Evolutionary conservation across 2,113 vertebrate species (phyloP), one percentile per base, ranked within the genome.

Genomic region (Scomber scombrus): DNA sequence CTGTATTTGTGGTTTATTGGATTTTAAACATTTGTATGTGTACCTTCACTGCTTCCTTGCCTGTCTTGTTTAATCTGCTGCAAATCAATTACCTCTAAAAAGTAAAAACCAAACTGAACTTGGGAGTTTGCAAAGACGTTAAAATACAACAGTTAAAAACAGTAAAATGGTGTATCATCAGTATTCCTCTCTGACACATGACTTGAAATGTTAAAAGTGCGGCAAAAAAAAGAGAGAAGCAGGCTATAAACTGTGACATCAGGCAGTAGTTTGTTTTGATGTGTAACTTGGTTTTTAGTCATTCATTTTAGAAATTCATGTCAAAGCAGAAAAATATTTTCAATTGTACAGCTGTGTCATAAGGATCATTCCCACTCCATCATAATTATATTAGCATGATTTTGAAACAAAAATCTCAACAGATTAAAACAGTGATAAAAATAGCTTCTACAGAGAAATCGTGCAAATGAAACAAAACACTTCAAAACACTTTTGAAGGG

Each of bases 331-430:
- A 69, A 50, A 52, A 68, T 51, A 10, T 8, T 50, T 7, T 54
- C 34, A 40, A 40, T 34, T 15, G 45, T 40, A 51, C 45, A 54
- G 78, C 46, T 34, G 31, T 34, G 31, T 34, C 8, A 8, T 61
- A 72, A 62, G 31, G 45, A 34, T 5, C 55, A 62, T 12, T 75
- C 46, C 16, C 47, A 56, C 31, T 19, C 29, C 45, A 29, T 75
- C 52, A 60, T 50, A 76, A 46, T 57, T 57, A n/a, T 58, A 3
- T 26, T 26, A 26, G 1, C 23, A 2, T 26, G 47, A 60, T 62
- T 78, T 62, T 78, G 57, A 45, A 67, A 78, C 45, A 56, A 57
- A 78, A 73, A 50, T 8, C 4, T n/a, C 34, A 40, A 55, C 15
- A 58, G 21, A 77, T 73, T 64, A 67, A 77, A 74, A 23, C 1